These are phyloP conservation scores for Antedon bifida DNA, from an alignment of 35 echinoderm and acorn worm genomes.

Conservation along the genomic window DNA sequence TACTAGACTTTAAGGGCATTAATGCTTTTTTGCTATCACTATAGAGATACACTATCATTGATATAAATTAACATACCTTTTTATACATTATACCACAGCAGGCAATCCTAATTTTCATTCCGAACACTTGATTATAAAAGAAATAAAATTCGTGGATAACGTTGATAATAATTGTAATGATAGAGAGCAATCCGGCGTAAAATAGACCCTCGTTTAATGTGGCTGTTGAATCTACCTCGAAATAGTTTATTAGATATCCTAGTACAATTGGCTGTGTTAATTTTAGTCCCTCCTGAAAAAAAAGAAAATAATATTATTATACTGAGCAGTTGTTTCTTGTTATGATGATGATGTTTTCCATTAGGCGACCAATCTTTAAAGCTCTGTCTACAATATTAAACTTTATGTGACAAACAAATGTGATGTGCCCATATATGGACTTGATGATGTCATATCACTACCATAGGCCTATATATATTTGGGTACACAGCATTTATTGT, in stretches of 20 bases:
- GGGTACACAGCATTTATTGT: no score
- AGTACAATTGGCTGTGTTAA: constrained; percentile 67
- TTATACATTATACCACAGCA: constrained; percentile 58
- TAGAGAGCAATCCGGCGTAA: constrained; percentile 32
- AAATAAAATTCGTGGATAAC: constrained; percentile 66
- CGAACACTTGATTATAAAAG: constrained; percentile 36
- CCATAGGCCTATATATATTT: neutral
- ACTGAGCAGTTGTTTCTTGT: neutral
- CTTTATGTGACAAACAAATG: no score
- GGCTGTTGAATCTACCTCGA: constrained; percentile 10
- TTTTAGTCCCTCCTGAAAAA: constrained; percentile 48
- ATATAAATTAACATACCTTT: constrained; percentile 39
- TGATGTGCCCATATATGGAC: no score
- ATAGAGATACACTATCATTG: no score
- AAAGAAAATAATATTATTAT: neutral
- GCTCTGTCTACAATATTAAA: no score
- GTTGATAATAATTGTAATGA: constrained; percentile 27
- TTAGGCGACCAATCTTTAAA: neutral
- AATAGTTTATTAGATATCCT: constrained; percentile 57
- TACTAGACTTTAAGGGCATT: no score
- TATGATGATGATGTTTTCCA: neutral
- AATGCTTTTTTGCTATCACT: no score
- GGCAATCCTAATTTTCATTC: constrained; percentile 60
- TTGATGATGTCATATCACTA: no score
- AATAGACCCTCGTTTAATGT: constrained; percentile 24